Evolutionary conservation across 2,113 vertebrate genomes (phyloP).

Genomic region (Podarcis cretensis): DNA sequence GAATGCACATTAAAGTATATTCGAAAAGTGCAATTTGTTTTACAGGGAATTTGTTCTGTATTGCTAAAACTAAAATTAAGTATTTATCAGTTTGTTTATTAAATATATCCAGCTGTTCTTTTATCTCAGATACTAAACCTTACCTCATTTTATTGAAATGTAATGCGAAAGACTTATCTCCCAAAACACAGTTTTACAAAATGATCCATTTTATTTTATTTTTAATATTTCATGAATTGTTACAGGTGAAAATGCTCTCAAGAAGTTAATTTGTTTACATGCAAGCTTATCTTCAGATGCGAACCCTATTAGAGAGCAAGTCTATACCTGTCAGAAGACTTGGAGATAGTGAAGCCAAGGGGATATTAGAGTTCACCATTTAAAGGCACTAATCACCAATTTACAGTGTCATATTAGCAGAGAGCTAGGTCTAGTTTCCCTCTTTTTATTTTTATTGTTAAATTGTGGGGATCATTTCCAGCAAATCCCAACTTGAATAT

Average conservation of each 20-base stretch:
- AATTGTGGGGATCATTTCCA: background rate
- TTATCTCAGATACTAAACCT: constrained; percentile 84
- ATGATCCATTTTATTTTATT: constrained; percentile 76
- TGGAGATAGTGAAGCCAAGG: constrained; percentile 65
- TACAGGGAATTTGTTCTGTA: constrained; percentile 82
- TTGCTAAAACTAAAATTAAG: constrained; percentile 83
- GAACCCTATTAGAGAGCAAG: constrained; percentile 76
- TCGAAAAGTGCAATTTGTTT: constrained; percentile 85
- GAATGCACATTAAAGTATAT: constrained; percentile 86
- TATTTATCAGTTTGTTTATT: constrained; percentile 83
- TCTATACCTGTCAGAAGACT: constrained; percentile 76
- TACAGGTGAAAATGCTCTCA: constrained; percentile 77
- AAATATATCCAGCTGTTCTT: constrained; percentile 83
- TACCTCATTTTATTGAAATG: constrained; percentile 80
- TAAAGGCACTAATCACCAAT: constrained; percentile 52
- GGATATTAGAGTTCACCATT: constrained; percentile 64
- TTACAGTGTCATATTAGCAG: constrained; percentile 20
- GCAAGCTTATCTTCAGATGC: constrained; percentile 80
- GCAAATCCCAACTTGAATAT: background rate
- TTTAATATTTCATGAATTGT: constrained; percentile 80
- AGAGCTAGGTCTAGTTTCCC: background rate
- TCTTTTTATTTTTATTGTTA: background rate
- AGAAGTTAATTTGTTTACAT: constrained; percentile 84
- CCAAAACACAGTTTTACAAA: constrained; percentile 78
- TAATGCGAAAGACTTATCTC: constrained; percentile 79